A percentile compares a stretch with the other conserved stretches of the same genome.
phyloP scores from a whole-genome alignment of 2,797 vertebrate species.

The Chaetodon trifasciatus region DNA sequence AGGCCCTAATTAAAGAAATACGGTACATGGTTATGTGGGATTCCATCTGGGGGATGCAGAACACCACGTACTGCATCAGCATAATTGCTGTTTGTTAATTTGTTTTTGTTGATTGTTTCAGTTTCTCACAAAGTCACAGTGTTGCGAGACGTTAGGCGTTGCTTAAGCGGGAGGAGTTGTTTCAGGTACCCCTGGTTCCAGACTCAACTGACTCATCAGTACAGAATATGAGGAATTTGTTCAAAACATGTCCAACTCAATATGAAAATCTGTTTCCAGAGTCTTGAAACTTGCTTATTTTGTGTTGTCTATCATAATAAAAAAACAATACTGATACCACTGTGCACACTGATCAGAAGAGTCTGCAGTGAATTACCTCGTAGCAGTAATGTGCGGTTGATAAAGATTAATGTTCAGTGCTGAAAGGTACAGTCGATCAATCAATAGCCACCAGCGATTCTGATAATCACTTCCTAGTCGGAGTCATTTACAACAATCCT shows the following conservation, averaged over 20 bases:
- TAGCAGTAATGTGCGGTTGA: neutral
- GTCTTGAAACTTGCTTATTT: neutral
- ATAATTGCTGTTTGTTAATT: slow-evolving; percentile 54
- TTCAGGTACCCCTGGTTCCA: neutral
- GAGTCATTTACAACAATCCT: too few species aligned
- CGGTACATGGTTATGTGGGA: slow-evolving; percentile 15
- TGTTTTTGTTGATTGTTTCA: slow-evolving; percentile 41
- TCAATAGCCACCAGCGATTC: too few species aligned
- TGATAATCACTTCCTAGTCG: too few species aligned
- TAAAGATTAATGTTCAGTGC: neutral
- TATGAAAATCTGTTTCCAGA: neutral
- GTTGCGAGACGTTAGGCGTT: neutral
- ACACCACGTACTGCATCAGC: neutral
- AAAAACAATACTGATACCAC: neutral
- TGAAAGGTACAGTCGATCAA: too few species aligned
- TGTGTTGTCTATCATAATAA: neutral
- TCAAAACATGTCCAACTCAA: neutral
- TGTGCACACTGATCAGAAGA: fast-evolving
- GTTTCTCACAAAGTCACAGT: slow-evolving; percentile 19
- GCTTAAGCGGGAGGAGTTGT: neutral
- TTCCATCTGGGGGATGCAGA: slow-evolving; percentile 2
- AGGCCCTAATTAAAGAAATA: slow-evolving; percentile 60
- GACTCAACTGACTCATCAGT: neutral
- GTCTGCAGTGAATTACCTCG: neutral
- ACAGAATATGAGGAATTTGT: neutral